phyloP scores from a whole-genome alignment of 2,797 vertebrate genomes.

The Gadopsis bispinosus region DNA sequence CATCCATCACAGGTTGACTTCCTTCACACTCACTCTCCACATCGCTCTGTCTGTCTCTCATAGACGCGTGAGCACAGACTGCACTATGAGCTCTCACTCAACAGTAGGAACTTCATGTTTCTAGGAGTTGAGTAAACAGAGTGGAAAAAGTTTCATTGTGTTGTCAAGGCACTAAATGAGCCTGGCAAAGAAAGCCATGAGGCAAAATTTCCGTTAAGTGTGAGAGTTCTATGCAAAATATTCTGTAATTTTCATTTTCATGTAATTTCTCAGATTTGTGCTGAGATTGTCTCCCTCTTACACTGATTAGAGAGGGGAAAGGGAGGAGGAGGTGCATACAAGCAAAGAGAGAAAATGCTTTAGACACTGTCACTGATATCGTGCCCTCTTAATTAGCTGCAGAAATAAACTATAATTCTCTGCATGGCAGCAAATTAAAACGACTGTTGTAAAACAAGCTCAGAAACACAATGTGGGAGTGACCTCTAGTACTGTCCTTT shows the following conservation, averaged over 20 bases:
- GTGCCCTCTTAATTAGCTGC: conserved; percentile 62
- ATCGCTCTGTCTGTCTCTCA: conserved; percentile 46
- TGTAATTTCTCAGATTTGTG: conserved; percentile 38
- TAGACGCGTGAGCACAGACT: conserved; percentile 52
- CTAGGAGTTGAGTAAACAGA: conserved; percentile 24
- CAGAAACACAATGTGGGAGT: conserved; percentile 56
- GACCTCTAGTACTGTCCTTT: conserved; percentile 67
- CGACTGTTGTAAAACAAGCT: conserved; percentile 63
- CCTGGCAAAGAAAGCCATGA: conserved; percentile 39
- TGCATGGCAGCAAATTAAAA: conserved; percentile 65
- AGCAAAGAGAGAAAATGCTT: conserved; percentile 56
- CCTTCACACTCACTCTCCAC: conserved; percentile 68
- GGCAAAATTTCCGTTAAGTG: conserved; percentile 30
- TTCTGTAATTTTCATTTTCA: conserved; percentile 38
- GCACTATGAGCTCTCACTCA: conserved; percentile 59
- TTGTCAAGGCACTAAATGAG: conserved; percentile 22
- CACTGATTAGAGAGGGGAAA: conserved; percentile 38
- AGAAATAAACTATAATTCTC: conserved; percentile 68
- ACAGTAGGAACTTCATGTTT: conserved; percentile 40
- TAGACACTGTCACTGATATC: conserved; percentile 48
- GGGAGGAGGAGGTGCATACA: conserved; percentile 28
- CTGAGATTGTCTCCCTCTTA: conserved; percentile 18
- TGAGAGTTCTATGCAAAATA: conserved; percentile 34
- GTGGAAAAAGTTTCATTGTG: conserved; percentile 43
- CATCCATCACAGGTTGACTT: conserved; percentile 76